These are phyloP conservation scores for Tyto alba DNA, from an alignment of 2,113 vertebrate species.

Conservation along the genomic window DNA sequence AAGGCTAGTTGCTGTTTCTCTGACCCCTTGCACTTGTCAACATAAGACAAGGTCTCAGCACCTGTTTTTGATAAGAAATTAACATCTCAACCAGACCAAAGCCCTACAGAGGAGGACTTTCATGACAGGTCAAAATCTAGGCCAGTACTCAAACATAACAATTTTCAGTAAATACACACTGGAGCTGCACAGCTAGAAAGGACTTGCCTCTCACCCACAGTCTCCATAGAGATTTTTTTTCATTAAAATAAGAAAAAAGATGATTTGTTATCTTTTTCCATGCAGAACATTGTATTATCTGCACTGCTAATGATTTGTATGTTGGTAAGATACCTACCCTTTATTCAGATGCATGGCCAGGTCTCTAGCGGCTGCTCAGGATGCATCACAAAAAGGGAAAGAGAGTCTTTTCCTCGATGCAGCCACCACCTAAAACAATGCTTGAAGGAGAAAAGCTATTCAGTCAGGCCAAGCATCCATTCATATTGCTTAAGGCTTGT, in stretches of 20 bases:
- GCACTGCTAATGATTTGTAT: not conserved
- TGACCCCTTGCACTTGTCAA: not conserved
- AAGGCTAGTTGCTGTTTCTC: not conserved
- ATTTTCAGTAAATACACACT: not conserved
- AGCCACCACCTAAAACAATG: slow-evolving; percentile 51
- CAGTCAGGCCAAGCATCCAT: slow-evolving; percentile 3
- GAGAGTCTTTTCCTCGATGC: slow-evolving; percentile 36
- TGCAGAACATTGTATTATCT: not conserved
- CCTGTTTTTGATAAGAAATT: not conserved
- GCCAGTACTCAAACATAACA: not conserved
- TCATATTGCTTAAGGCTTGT: slow-evolving; percentile 40
- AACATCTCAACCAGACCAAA: not conserved
- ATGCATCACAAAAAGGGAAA: slow-evolving; percentile 7
- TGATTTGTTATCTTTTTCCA: not conserved
- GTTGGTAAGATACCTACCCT: not conserved
- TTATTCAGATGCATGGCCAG: not conserved
- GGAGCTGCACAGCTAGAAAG: not conserved
- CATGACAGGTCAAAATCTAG: not conserved
- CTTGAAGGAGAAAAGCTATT: slow-evolving; percentile 27
- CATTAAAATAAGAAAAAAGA: not conserved
- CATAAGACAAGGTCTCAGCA: not conserved
- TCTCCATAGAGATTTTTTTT: not conserved
- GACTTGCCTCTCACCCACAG: not conserved
- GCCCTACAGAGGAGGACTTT: not conserved
- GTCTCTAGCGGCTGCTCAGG: not conserved